A percentile compares a stretch with the other conserved stretches of the same genome.
phyloP scores from a whole-genome alignment of 1,140 invertebrate species.

The Leptinotarsa lineolata region DNA sequence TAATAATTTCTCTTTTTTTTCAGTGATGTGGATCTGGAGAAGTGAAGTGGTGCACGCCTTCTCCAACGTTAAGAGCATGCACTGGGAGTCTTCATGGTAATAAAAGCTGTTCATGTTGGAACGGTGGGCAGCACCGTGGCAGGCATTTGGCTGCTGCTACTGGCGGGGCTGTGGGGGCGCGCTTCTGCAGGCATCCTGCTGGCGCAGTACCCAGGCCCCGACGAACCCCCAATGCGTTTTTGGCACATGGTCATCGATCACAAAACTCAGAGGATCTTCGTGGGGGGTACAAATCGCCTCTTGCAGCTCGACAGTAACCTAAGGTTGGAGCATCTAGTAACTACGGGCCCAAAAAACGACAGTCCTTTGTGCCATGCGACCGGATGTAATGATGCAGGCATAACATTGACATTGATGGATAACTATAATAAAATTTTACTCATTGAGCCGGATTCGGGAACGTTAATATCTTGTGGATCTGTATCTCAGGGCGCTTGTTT shows the following conservation, averaged over 20 bases:
- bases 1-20: not conserved
- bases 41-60: slow-evolving; percentile 42
- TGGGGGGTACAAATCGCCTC: slow-evolving; percentile 83
- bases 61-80: slow-evolving; percentile 42
- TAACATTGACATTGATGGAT: slow-evolving; percentile 71
- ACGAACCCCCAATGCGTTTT: slow-evolving; percentile 57
- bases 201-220: slow-evolving; percentile 56
- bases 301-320: slow-evolving; percentile 79
- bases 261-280: slow-evolving; percentile 64
- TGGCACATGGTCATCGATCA: slow-evolving; percentile 69
- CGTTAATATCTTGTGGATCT: slow-evolving; percentile 87
- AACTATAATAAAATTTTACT: slow-evolving; percentile 93
- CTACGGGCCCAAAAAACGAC: slow-evolving; percentile 77
- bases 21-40: slow-evolving; percentile 46
- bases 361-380: slow-evolving; percentile 86
- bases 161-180: slow-evolving; percentile 47
- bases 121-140: slow-evolving; percentile 47
- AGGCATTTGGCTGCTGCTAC: slow-evolving; percentile 48
- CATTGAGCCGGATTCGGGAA: slow-evolving; percentile 78
- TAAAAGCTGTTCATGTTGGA: slow-evolving; percentile 46
- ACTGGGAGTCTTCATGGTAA: slow-evolving; percentile 47
- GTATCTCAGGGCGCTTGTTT: slow-evolving; percentile 85
- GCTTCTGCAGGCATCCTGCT: slow-evolving; percentile 45
- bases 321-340: slow-evolving; percentile 68
- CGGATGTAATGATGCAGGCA: slow-evolving; percentile 72